Percentiles rank a stretch among this genome's conserved stretches.
Conservation (phyloP, 2,888 invertebrate species). For the Drosophila diplacantha region DNA sequence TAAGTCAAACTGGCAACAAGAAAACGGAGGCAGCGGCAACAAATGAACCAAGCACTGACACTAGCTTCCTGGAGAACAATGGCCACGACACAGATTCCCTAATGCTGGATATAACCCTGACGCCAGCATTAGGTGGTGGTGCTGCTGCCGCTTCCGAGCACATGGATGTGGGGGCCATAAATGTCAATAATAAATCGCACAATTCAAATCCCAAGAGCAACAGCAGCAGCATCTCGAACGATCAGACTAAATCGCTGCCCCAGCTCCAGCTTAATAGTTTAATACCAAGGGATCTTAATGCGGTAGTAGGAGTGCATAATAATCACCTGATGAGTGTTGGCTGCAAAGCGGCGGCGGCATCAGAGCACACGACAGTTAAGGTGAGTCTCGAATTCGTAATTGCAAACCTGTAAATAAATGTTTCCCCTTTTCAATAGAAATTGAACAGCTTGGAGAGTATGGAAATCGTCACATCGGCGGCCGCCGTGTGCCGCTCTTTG, state of each 20-base stretch:
- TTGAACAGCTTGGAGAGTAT: slow-evolving; percentile 43
- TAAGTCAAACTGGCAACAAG: slow-evolving; percentile 48
- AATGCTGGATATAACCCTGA: slow-evolving; percentile 34
- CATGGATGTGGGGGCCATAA: slow-evolving; percentile 26
- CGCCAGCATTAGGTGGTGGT: slow-evolving; percentile 19
- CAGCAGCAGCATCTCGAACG: slow-evolving; percentile 31
- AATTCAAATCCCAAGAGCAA: slow-evolving; percentile 17
- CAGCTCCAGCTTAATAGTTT: slow-evolving; percentile 23
- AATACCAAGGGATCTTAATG: slow-evolving; percentile 41
- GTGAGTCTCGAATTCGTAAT: slow-evolving; percentile 37
- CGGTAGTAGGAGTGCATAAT: slow-evolving; percentile 24
- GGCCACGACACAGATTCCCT: slow-evolving; percentile 34
- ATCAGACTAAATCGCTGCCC: slow-evolving; percentile 26
- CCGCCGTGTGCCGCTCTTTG: slow-evolving; percentile 24
- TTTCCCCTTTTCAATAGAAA: slow-evolving; percentile 39
- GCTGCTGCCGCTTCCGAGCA: slow-evolving; percentile 11
- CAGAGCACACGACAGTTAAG: slow-evolving; percentile 49
- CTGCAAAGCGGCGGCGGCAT: slow-evolving; percentile 22
- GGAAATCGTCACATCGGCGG: slow-evolving; percentile 31
- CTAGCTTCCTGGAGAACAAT: slow-evolving; percentile 43
- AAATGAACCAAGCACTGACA: slow-evolving; percentile 29
- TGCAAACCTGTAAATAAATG: background rate
- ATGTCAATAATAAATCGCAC: slow-evolving; percentile 31
- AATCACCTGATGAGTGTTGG: slow-evolving; percentile 43
- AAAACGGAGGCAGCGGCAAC: slow-evolving; percentile 30